Conservation (phyloP, 2,888 invertebrate species). For the Omphaloscelis lunosa region DNA sequence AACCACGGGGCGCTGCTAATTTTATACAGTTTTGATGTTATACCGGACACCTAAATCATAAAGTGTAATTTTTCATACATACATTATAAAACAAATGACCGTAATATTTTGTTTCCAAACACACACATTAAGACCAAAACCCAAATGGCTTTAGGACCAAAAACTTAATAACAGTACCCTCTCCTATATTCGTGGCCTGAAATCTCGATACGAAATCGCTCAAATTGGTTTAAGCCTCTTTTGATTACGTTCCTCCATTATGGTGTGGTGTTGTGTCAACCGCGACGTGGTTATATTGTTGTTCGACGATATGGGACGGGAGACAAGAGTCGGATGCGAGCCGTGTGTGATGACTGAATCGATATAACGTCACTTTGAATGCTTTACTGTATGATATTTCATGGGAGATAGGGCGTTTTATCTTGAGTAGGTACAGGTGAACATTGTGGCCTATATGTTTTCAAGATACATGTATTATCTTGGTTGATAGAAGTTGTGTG, state of each 20-base stretch:
- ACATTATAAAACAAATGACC: too few relatives aligned
- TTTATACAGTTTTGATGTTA: too few relatives aligned
- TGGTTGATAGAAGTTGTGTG: background rate
- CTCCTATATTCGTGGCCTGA: constrained; percentile 8
- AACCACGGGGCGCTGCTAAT: too few relatives aligned
- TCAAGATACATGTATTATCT: background rate
- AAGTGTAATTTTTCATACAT: too few relatives aligned
- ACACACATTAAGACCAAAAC: too few relatives aligned
- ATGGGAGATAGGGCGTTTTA: constrained; percentile 45
- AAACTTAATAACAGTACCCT: constrained; percentile 1
- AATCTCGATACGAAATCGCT: constrained; percentile 46
- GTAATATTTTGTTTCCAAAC: too few relatives aligned
- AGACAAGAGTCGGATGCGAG: constrained; percentile 73
- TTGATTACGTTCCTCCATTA: constrained; percentile 67
- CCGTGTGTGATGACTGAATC: constrained; percentile 72
- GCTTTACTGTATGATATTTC: constrained; percentile 63
- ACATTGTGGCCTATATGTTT: constrained; percentile 5
- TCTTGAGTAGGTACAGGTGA: constrained; percentile 18
- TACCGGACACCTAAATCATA: too few relatives aligned
- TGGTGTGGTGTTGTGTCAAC: constrained; percentile 62
- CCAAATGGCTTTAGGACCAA: too few relatives aligned
- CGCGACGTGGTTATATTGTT: constrained; percentile 66
- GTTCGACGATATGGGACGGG: constrained; percentile 53
- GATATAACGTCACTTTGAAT: constrained; percentile 69
- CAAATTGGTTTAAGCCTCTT: constrained; percentile 66